These are phyloP conservation scores for Hartigia nigra DNA, from an alignment of 2,888 invertebrate genomes.

Conservation along the genomic window DNA sequence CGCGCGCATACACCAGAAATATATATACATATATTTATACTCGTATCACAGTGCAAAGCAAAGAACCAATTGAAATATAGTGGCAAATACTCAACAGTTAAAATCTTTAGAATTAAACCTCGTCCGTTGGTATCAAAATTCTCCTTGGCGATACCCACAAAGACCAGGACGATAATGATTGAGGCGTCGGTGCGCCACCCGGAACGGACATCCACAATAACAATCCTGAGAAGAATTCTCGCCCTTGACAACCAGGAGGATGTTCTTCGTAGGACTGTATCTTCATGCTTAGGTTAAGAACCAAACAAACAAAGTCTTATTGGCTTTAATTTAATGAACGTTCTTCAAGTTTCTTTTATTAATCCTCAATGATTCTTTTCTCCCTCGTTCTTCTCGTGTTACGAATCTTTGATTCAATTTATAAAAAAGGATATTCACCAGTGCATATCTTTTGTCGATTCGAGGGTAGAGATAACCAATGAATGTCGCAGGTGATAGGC, in stretches of 20 bases:
- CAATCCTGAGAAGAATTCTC: background rate
- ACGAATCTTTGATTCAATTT: background rate
- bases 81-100: background rate
- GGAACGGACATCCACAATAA: background rate
- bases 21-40: background rate
- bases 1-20: constrained; percentile 1
- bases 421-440: background rate
- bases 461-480: background rate
- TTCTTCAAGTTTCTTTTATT: background rate
- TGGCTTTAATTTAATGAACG: background rate
- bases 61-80: background rate
- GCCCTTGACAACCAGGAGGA: background rate
- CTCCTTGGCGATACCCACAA: background rate
- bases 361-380: background rate
- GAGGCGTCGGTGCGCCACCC: background rate
- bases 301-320: background rate
- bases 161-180: background rate
- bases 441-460: background rate
- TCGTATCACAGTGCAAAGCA: background rate
- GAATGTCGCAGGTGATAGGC: background rate
- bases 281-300: background rate
- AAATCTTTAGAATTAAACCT: background rate
- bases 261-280: background rate
- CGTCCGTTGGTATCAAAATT: background rate
- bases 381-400: background rate